Conservation (phyloP, 2,113 vertebrate species). For the Manacus vitellinus region DNA sequence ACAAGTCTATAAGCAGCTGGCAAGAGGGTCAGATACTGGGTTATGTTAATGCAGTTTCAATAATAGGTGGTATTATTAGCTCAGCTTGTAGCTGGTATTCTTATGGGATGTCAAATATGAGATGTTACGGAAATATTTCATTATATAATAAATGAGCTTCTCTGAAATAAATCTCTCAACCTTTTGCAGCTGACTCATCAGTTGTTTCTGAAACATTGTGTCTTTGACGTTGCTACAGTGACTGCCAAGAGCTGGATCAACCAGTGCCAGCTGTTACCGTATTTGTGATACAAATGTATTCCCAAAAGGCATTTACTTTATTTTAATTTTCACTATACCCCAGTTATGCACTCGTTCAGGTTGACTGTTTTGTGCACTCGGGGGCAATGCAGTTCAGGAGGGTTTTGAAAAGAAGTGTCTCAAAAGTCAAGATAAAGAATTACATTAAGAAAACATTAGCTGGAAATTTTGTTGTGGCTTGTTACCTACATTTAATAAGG, state of each 20-base stretch:
- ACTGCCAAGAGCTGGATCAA: conserved; percentile 13
- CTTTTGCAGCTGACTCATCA: conserved; percentile 34
- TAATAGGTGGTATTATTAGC: conserved; percentile 12
- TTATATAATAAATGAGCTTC: conserved; percentile 13
- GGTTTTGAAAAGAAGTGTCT: conserved; percentile 25
- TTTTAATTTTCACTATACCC: conserved; percentile 44
- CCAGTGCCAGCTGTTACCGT: neutral
- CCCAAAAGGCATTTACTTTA: neutral
- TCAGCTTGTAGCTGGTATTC: neutral
- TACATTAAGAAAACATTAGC: neutral
- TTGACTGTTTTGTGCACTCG: neutral
- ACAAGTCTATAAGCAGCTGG: neutral
- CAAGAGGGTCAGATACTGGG: neutral
- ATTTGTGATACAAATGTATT: neutral
- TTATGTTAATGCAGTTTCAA: neutral
- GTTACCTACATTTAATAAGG: neutral
- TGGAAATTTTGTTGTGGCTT: neutral
- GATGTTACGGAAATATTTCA: conserved; percentile 33
- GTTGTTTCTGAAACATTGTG: conserved; percentile 23
- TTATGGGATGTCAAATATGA: neutral
- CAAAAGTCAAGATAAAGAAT: conserved; percentile 33
- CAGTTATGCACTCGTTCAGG: neutral
- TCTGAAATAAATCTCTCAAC: neutral
- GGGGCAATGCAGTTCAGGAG: neutral
- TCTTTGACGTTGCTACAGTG: neutral